phyloP scores from a whole-genome alignment of 2,888 invertebrate species.

The Acanthoscelides obtectus region DNA sequence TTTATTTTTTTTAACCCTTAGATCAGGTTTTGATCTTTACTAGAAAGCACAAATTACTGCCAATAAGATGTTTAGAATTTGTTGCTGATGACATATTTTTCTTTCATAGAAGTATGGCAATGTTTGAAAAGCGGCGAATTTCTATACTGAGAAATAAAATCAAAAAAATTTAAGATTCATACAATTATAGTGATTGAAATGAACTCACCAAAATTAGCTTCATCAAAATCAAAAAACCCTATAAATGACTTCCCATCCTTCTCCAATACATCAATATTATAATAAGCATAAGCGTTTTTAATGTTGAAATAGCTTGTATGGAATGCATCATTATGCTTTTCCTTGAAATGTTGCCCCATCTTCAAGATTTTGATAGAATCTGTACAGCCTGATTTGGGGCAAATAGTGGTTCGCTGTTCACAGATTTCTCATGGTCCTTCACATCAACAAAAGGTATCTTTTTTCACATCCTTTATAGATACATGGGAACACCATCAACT shows the following conservation, averaged over 20 bases:
- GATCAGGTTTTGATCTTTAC: too few species aligned
- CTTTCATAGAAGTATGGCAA: too few species aligned
- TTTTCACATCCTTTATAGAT: conserved; percentile 14
- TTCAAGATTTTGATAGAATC: conserved; percentile 16
- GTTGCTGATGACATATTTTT: too few species aligned
- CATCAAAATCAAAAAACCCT: conserved; percentile 22
- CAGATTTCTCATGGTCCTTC: conserved; percentile 21
- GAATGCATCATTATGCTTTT: conserved; percentile 18
- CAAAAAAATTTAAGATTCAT: too few species aligned
- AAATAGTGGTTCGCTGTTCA: conserved; percentile 12
- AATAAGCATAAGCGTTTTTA: conserved; percentile 18
- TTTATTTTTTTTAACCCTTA: too few species aligned
- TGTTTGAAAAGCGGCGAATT: too few species aligned
- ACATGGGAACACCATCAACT: conserved; percentile 19
- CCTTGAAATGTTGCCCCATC: conserved; percentile 20
- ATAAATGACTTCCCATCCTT: conserved; percentile 21
- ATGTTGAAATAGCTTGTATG: conserved; percentile 17
- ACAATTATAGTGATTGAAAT: too few species aligned
- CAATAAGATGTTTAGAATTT: too few species aligned
- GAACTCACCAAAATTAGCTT: conserved; percentile 15
- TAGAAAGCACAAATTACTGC: too few species aligned
- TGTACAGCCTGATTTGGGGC: conserved; percentile 20
- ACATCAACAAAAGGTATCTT: conserved; percentile 17
- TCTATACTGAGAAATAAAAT: too few species aligned
- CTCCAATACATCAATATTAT: conserved; percentile 21